Conservation (phyloP, 2,113 vertebrate genomes). For the Cavia aperea region DNA sequence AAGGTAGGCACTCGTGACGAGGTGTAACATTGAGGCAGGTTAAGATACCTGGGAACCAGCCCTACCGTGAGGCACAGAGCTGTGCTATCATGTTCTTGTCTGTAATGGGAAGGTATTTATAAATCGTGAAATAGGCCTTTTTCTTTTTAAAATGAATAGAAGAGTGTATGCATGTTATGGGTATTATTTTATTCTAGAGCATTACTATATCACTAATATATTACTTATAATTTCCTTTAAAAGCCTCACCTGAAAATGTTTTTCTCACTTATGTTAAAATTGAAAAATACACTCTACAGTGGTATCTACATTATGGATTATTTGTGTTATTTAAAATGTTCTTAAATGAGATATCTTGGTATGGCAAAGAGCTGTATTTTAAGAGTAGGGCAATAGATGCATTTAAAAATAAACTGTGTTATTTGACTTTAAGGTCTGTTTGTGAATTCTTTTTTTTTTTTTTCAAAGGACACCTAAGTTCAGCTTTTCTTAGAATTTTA, state of each 20-base stretch:
- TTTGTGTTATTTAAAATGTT: conserved; percentile 11
- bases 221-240: not conserved
- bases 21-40: not conserved
- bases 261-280: not conserved
- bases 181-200: not conserved
- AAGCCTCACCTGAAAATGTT: not conserved
- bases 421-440: not conserved
- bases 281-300: not conserved
- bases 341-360: not conserved
- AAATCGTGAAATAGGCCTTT: not conserved
- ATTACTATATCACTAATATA: not conserved
- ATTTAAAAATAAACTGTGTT: conserved; percentile 51
- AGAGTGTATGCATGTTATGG: not conserved
- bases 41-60: not conserved
- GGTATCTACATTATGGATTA: not conserved
- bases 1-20: conserved; percentile 68
- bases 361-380: not conserved
- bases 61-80: not conserved
- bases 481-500: not conserved
- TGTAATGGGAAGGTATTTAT: not conserved
- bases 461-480: not conserved
- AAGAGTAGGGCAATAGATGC: not conserved
- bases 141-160: not conserved
- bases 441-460: not conserved
- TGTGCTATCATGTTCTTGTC: not conserved